Conservation (phyloP, 2,888 invertebrate genomes). For the Pterostichus niger region DNA sequence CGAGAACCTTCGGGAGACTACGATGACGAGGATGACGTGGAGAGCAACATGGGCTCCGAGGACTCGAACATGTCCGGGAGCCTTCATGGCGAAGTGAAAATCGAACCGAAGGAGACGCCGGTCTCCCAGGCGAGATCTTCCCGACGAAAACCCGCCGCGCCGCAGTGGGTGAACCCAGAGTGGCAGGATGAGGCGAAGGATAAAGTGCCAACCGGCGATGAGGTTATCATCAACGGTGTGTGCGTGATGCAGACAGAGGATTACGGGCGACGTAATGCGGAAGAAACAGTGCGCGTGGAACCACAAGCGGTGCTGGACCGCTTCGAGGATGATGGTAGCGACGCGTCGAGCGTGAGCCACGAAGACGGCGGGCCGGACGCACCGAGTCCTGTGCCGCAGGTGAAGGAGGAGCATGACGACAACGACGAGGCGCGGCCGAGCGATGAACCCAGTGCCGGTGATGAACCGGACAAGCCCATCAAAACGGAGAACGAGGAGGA, state of each 20-base stretch:
- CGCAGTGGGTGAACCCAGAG: slow-evolving; percentile 98
- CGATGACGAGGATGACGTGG: slow-evolving; percentile 89
- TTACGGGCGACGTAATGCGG: slow-evolving; percentile 78
- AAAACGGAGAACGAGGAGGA: slow-evolving; percentile 82
- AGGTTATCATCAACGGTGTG: slow-evolving; percentile 95
- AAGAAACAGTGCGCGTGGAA: slow-evolving; percentile 88
- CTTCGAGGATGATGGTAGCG: slow-evolving; percentile 80
- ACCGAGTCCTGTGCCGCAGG: slow-evolving; percentile 72
- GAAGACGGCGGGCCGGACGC: slow-evolving; percentile 72
- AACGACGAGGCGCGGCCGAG: slow-evolving; percentile 71
- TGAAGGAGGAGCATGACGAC: slow-evolving; percentile 70
- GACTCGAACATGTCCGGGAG: slow-evolving; percentile 79
- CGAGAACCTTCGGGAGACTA: slow-evolving; percentile 88
- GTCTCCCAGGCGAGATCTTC: slow-evolving; percentile 79
- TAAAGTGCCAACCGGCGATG: slow-evolving; percentile 81
- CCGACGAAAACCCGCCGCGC: slow-evolving; percentile 95
- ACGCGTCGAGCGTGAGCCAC: slow-evolving; percentile 77
- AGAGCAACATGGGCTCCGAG: slow-evolving; percentile 87
- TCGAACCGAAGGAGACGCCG: slow-evolving; percentile 78
- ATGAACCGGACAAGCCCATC: slow-evolving; percentile 78
- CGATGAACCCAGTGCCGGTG: slow-evolving; percentile 71
- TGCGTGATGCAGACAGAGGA: slow-evolving; percentile 94
- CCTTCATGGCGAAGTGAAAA: slow-evolving; percentile 81
- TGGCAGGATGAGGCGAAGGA: slow-evolving; percentile 86
- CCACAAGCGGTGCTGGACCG: slow-evolving; percentile 86